Percentiles rank a stretch among this genome's conserved stretches.
phyloP scores from a whole-genome alignment of 2,113 vertebrate species.

The Irena cyanogastra region DNA sequence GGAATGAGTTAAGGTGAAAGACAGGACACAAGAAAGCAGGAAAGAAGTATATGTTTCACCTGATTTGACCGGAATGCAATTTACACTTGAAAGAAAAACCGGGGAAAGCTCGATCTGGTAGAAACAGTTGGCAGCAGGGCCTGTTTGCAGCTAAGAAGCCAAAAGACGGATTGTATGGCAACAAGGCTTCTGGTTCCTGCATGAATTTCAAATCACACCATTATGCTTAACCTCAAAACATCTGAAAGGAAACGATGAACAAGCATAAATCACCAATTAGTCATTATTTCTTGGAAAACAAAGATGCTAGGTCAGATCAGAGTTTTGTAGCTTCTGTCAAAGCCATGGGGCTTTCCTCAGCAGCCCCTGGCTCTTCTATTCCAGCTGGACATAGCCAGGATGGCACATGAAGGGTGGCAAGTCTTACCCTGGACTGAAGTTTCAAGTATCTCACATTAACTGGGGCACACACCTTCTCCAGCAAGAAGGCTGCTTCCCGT shows the following conservation, averaged over 20 bases:
- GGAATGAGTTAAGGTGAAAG: neutral
- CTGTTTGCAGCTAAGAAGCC: conserved; percentile 50
- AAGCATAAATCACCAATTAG: neutral
- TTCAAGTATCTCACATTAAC: neutral
- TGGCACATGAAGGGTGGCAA: neutral
- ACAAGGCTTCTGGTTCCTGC: conserved; percentile 29
- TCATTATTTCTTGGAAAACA: conserved; percentile 23
- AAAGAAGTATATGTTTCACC: neutral
- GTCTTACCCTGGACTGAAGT: neutral
- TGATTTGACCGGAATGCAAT: conserved; percentile 15
- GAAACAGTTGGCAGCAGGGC: conserved; percentile 25
- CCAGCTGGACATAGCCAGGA: neutral
- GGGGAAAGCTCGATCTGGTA: conserved; percentile 11
- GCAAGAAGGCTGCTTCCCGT: neutral
- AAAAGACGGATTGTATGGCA: conserved; percentile 40
- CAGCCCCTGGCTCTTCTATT: neutral
- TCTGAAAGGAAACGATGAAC: neutral
- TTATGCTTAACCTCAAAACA: conserved; percentile 36
- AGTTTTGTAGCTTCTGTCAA: neutral
- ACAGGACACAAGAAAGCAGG: neutral
- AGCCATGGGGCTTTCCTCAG: neutral
- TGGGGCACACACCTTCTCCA: neutral
- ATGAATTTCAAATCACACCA: neutral
- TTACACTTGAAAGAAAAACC: conserved; percentile 39
- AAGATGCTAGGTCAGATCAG: neutral